Evolutionary conservation across 2,888 invertebrate species (phyloP).

Genomic region (Polydrusus tereticollis): DNA sequence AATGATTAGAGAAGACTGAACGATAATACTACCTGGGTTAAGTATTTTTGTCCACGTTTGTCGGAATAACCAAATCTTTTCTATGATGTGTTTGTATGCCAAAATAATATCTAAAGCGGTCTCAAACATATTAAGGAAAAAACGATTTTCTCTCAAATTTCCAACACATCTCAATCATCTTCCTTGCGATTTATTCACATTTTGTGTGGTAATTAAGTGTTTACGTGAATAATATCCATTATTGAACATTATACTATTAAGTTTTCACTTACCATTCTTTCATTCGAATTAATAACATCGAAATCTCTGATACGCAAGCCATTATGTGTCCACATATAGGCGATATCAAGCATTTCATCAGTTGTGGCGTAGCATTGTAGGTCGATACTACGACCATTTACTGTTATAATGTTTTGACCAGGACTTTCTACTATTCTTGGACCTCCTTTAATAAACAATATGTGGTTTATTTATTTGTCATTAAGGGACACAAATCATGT

Average conservation of each 20-base stretch:
- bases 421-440: constrained; percentile 43
- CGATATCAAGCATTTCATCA: constrained; percentile 88
- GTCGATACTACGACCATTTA: constrained; percentile 74
- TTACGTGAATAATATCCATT: no score
- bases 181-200: no score
- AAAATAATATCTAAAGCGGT: no score
- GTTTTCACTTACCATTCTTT: constrained; percentile 67
- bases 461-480: background rate
- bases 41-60: no score
- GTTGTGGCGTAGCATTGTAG: constrained; percentile 88
- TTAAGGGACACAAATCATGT: background rate
- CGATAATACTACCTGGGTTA: no score
- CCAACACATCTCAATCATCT: no score
- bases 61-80: no score
- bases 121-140: no score
- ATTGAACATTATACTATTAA: background rate
- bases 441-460: constrained; percentile 28
- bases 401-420: constrained; percentile 13
- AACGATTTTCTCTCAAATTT: no score
- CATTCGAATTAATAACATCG: constrained; percentile 70
- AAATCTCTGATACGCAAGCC: constrained; percentile 82
- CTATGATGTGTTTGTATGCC: no score
- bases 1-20: background rate
- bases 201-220: no score
- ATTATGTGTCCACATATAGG: constrained; percentile 94